phyloP scores from a whole-genome alignment of 2,888 invertebrate species.

The Spodoptera exigua region DNA sequence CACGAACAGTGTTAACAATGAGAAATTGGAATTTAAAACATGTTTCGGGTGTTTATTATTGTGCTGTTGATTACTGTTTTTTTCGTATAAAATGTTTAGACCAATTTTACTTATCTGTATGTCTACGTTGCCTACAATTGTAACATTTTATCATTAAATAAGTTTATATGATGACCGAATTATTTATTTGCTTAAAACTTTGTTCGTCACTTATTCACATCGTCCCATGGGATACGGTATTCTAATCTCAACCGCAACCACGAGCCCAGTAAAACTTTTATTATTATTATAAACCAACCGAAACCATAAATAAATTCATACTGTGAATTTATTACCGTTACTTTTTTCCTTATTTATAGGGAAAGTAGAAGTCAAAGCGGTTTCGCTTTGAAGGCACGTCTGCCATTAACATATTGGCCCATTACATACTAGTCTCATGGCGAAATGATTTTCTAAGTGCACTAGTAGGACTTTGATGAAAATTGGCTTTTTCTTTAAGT shows the following conservation, averaged over 20 bases:
- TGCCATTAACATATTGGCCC: constrained; percentile 36
- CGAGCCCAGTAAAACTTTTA: constrained; percentile 26
- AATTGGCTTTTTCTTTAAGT: neutral
- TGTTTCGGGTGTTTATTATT: constrained; percentile 3
- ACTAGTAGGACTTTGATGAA: constrained; percentile 11
- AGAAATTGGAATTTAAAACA: constrained; percentile 5
- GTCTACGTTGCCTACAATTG: too few relatives aligned
- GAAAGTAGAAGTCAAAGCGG: constrained; percentile 42
- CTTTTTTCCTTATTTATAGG: constrained; percentile 43
- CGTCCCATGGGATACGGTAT: constrained; percentile 31
- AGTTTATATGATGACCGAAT: too few relatives aligned
- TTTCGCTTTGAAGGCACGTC: constrained; percentile 35
- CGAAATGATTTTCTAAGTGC: constrained; percentile 8
- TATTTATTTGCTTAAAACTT: constrained; percentile 40
- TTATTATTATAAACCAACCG: constrained; percentile 45
- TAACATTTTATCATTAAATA: too few relatives aligned
- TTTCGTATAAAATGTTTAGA: neutral
- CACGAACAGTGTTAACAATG: constrained; percentile 15
- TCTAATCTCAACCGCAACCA: constrained; percentile 41
- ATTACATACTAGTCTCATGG: constrained; percentile 24
- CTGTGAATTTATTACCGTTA: constrained; percentile 46
- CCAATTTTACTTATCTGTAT: too few relatives aligned
- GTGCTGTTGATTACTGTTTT: neutral
- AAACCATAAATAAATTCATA: constrained; percentile 50
- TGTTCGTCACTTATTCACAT: constrained; percentile 31